Base-by-base conservation (phyloP, 2,797 vertebrate species). In the Orestias chungarensis region DNA sequence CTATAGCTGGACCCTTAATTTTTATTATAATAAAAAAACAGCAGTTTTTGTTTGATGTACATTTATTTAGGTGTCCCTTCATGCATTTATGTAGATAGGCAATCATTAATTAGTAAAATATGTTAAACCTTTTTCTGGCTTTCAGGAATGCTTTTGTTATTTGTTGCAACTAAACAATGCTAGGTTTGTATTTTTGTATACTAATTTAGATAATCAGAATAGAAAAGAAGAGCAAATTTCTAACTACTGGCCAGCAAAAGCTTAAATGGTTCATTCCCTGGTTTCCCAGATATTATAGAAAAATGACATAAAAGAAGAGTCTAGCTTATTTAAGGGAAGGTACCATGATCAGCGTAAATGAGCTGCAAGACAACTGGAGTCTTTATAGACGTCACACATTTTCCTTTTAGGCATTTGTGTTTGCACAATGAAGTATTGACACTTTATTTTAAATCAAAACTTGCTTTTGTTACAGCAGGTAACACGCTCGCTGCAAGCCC, bases 401-500 rank as follows among this genome's bases (percentile, higher is more conserved):
- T 44, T 50, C 18, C 57, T n/a, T 23, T 50, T 15, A n/a, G 10
- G 44, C 12, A 3, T 33, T 78, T 79, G 25, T 38, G 68, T 62
- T 29, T 5, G 35, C 57, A 69, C 62, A 46, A 43, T 68, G 31
- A 12, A 52, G 42, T 43, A 46, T 38, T 27, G 10, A 25, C 4
- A 11, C 10, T 9, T 79, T 35, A 55, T 40, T n/a, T 47, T 20
- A 43, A 46, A 0, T 10, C 64, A 46, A 44, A 14, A 50, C 25
- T 23, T 29, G 12, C 17, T 57, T 75, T 25, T 46, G 46, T 54
- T 49, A 79, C n/a, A 31, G 50, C 64, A 78, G 70, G 75, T 80
- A 25, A 11, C 42, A 77, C 68, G 81, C 71, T 69, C 73, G 14
- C 46, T 70, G 67, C 25, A 74, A 17, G 38, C 65, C 62, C 68